Base-by-base conservation (phyloP, 1,140 invertebrate species). In the Pteromalus puparum region DNA sequence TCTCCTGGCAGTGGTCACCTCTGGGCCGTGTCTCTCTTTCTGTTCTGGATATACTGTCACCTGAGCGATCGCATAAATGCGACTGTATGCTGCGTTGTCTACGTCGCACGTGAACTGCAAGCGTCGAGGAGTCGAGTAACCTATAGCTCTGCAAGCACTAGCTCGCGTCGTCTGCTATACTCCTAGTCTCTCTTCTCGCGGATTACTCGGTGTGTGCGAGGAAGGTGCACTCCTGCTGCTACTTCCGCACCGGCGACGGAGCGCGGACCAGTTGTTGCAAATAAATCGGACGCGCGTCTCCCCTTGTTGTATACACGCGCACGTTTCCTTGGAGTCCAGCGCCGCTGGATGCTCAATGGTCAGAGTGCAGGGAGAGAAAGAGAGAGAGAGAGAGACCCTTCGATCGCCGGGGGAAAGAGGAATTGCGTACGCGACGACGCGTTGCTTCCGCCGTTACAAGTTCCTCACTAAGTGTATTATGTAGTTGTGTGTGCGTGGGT, bases 1-100 rank as follows among this genome's bases (percentile, higher is more conserved):
- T 70, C 42, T n/a, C 24, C 26, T 38, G 46, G 13, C 34, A 38
- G 67, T 67, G 9, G 46, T 26, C 24, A 53, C 68, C 42, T 79
- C 70, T 70, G 85, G 46, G 15, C 21, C 53, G 18, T 61, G 53
- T 61, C 61, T 70, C 7, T 65, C 53, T 48, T 68, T 72, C 48
- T 78, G 30, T 72, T 82, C 61, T 61, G 80, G 53, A 61, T 61
- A 6, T 61, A 61, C 53, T 61, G 86, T 90, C 89, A 89, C 86
- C 88, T 88, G 84, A 15, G 28, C 42, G 46, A 70, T 38, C 46
- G 75, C 82, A 83, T 79, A 24, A 28, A 34, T 38, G 34, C 72
- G 72, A 30, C 18, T 18, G 10, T 42, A 42, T 0, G 26, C 67
- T 24, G 24, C 28, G 28, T 42, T 9, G 34, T n/a, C 72, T 26